These are phyloP conservation scores for Neoarius graeffei DNA, from an alignment of 2,113 vertebrate genomes.

Conservation along the genomic window DNA sequence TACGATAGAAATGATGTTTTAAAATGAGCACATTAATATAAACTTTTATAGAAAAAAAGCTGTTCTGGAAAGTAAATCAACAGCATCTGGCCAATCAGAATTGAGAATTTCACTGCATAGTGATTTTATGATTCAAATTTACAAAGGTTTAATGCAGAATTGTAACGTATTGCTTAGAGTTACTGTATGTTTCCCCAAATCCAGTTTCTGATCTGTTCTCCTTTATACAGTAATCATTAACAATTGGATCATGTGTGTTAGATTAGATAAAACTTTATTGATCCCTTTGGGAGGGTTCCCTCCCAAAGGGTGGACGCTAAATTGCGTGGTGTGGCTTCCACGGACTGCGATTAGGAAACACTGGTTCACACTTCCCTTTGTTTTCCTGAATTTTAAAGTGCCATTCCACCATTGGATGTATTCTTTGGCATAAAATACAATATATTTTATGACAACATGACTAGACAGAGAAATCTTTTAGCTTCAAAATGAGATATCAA, in stretches of 20 bases:
- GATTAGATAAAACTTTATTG: no score
- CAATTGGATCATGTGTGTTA: neutral
- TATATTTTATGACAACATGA: no score
- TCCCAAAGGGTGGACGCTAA: neutral
- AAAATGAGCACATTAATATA: neutral
- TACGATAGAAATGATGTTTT: neutral
- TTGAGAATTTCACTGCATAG: neutral
- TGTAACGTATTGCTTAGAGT: neutral
- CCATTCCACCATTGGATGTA: no score
- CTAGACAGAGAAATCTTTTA: no score
- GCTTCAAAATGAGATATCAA: no score
- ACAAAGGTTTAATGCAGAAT: neutral
- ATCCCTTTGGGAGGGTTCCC: no score
- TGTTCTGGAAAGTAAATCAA: neutral
- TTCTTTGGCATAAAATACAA: no score
- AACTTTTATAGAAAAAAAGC: neutral
- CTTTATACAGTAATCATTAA: neutral
- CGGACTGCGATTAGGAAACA: neutral
- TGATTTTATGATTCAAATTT: neutral
- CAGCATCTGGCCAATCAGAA: neutral
- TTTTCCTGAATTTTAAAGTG: neutral
- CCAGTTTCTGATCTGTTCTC: neutral
- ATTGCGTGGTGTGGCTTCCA: neutral
- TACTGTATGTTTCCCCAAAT: neutral
- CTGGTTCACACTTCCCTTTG: neutral